Evolutionary conservation across 64 coral and sea anemone species (phyloP).

Genomic region (Actinia equina): DNA sequence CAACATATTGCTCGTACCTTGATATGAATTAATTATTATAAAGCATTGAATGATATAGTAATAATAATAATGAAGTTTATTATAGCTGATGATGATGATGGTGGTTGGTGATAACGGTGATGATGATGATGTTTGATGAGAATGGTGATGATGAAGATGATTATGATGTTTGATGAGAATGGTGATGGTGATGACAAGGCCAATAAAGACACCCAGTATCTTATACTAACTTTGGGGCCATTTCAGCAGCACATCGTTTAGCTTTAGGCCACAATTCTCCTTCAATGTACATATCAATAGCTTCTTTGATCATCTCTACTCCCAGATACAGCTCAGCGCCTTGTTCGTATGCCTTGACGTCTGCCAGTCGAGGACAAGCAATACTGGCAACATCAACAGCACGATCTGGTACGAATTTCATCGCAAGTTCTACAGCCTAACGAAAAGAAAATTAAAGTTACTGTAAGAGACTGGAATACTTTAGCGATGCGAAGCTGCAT

Average conservation of each 20-base stretch:
- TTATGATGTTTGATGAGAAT: neutral
- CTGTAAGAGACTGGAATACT: neutral
- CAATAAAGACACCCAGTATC: neutral
- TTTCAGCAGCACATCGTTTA: conserved; percentile 94
- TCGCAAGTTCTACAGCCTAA: conserved; percentile 94
- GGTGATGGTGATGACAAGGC: neutral
- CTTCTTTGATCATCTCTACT: conserved; percentile 95
- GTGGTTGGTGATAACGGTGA: no score
- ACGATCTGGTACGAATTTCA: conserved; percentile 94
- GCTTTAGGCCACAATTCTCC: conserved; percentile 99
- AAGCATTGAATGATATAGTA: neutral
- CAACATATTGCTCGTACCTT: conserved; percentile 92
- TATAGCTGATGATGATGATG: neutral
- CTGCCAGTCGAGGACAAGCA: conserved; percentile 74
- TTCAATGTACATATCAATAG: conserved; percentile 93
- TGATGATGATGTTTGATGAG: no score
- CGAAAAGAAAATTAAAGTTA: neutral
- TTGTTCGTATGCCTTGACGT: conserved; percentile 95
- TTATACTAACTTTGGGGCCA: conserved; percentile 77
- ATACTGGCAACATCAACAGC: conserved; percentile 68
- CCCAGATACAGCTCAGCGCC: conserved; percentile 90
- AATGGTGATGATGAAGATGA: no score
- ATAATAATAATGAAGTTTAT: neutral
- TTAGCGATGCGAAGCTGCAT: no score
- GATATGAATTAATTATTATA: neutral